phyloP scores from a whole-genome alignment of 2,113 vertebrate species.

The Mesitornis unicolor region DNA sequence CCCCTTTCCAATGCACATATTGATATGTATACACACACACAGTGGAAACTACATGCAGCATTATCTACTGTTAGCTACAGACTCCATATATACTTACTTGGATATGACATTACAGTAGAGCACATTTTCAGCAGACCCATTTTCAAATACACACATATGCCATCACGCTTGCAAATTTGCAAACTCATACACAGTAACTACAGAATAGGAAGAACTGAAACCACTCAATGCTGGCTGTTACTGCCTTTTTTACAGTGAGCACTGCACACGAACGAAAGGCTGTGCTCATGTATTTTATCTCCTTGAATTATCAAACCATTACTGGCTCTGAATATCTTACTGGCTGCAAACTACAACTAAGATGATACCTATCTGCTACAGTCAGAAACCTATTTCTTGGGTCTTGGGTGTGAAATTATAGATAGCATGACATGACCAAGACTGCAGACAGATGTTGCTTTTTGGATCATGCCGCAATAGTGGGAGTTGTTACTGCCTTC shows the following conservation, averaged over 20 bases:
- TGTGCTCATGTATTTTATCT: neutral
- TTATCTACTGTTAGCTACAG: neutral
- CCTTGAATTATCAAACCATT: neutral
- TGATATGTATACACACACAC: neutral
- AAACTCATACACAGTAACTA: neutral
- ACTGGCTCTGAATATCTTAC: neutral
- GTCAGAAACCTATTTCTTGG: neutral
- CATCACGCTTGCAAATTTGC: neutral
- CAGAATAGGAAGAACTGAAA: neutral
- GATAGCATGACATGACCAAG: neutral
- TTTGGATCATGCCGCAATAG: rapidly evolving
- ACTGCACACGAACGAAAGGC: rapidly evolving
- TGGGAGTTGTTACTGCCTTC: neutral
- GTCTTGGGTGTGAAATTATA: neutral
- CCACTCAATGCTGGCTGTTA: neutral
- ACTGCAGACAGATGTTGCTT: neutral
- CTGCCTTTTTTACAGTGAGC: neutral
- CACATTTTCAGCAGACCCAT: neutral
- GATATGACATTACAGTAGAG: rapidly evolving
- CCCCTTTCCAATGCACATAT: neutral
- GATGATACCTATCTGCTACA: neutral
- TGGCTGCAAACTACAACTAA: neutral
- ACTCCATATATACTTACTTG: neutral
- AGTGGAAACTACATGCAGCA: neutral
- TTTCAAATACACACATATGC: neutral